phyloP scores from a whole-genome alignment of 2,797 vertebrate genomes.

The Tangara arthus region DNA sequence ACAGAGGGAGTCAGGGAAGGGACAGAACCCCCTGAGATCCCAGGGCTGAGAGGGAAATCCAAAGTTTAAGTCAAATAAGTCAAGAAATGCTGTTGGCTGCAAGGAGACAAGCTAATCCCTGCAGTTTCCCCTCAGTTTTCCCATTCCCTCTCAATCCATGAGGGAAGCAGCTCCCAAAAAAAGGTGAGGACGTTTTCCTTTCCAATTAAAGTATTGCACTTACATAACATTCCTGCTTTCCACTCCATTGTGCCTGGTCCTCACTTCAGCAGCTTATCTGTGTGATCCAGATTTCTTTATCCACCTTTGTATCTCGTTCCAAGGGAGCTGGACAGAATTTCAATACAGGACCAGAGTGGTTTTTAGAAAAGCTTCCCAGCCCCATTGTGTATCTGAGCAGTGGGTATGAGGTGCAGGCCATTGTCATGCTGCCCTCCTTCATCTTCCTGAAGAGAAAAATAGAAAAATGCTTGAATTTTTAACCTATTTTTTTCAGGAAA shows the following conservation, averaged over 20 bases:
- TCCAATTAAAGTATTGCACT: conserved; percentile 6
- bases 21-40: not conserved
- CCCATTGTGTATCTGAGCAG: not conserved
- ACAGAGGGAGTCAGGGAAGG: not conserved
- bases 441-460: not conserved
- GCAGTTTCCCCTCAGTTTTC: not conserved
- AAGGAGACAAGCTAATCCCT: fast-evolving
- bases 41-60: not conserved
- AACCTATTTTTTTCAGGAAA: not conserved
- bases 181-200: not conserved
- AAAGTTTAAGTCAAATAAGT: not conserved
- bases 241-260: not conserved
- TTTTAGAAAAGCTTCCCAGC: not conserved
- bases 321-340: conserved; percentile 12
- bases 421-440: not conserved
- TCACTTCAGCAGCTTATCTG: not conserved
- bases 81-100: not conserved
- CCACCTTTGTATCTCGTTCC: not conserved
- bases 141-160: not conserved
- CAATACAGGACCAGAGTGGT: not conserved
- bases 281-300: conserved; percentile 9
- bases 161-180: not conserved
- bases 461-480: not conserved
- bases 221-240: not conserved
- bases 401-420: not conserved